These are phyloP conservation scores for Rostratula benghalensis DNA, from an alignment of 2,113 vertebrate species.

Conservation along the genomic window DNA sequence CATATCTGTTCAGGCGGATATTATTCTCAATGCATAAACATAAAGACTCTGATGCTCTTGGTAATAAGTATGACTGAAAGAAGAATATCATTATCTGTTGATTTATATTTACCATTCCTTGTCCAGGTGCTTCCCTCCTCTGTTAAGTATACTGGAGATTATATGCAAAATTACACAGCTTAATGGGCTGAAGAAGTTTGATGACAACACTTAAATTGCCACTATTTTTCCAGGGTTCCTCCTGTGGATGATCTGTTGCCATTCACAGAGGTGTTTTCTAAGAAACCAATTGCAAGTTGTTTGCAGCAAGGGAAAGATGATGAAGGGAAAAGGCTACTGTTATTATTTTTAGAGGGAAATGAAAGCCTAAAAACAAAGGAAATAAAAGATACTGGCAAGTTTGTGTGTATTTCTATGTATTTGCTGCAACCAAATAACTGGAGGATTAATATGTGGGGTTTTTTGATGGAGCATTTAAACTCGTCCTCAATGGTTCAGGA, in stretches of 20 bases:
- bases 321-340: background rate
- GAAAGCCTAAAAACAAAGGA: background rate
- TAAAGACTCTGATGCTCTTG: background rate
- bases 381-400: background rate
- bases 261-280: background rate
- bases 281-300: background rate
- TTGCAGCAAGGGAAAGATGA: background rate
- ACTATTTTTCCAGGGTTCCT: slow-evolving; percentile 29
- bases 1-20: background rate
- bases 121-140: slow-evolving; percentile 34
- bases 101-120: slow-evolving; percentile 16
- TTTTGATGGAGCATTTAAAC: background rate
- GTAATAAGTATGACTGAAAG: background rate
- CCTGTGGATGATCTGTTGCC: background rate
- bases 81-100: background rate
- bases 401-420: background rate
- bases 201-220: slow-evolving; percentile 54
- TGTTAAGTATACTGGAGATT: background rate
- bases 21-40: slow-evolving; percentile 9
- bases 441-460: background rate
- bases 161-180: slow-evolving; percentile 54
- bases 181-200: slow-evolving; percentile 60
- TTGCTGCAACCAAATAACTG: background rate
- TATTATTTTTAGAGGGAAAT: background rate
- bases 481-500: background rate